These are phyloP conservation scores for Ashinkailepas kermadecensis DNA, from an alignment of 2,888 invertebrate genomes.

Conservation along the genomic window DNA sequence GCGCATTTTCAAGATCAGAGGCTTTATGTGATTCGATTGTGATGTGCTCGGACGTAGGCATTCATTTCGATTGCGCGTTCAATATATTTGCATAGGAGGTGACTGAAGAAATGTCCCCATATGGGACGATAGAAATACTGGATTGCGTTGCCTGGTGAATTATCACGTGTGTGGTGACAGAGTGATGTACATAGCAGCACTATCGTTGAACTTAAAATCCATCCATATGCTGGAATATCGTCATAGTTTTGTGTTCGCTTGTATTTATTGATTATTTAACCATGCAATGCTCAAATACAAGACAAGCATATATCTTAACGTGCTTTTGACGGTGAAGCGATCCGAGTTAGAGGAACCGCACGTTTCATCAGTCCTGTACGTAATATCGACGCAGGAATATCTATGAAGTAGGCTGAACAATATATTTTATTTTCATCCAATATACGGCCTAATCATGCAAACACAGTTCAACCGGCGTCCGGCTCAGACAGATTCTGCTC, in stretches of 20 bases:
- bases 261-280: conserved; percentile 12
- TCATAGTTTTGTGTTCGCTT: background rate
- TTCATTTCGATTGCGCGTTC: background rate
- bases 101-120: background rate
- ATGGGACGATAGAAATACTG: background rate
- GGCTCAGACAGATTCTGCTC: no score
- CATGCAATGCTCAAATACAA: background rate
- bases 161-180: background rate
- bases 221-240: background rate
- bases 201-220: background rate
- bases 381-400: no score
- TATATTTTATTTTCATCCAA: no score
- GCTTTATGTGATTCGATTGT: background rate
- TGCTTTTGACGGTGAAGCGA: background rate
- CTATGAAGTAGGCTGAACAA: no score
- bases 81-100: background rate
- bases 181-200: background rate
- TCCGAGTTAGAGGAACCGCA: no score
- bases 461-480: no score
- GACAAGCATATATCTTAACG: background rate
- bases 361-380: no score
- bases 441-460: no score
- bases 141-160: background rate
- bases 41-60: background rate
- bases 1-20: background rate